These are phyloP conservation scores for Mongoloraphidia duomilia DNA, from an alignment of 2,888 invertebrate genomes.

Conservation along the genomic window DNA sequence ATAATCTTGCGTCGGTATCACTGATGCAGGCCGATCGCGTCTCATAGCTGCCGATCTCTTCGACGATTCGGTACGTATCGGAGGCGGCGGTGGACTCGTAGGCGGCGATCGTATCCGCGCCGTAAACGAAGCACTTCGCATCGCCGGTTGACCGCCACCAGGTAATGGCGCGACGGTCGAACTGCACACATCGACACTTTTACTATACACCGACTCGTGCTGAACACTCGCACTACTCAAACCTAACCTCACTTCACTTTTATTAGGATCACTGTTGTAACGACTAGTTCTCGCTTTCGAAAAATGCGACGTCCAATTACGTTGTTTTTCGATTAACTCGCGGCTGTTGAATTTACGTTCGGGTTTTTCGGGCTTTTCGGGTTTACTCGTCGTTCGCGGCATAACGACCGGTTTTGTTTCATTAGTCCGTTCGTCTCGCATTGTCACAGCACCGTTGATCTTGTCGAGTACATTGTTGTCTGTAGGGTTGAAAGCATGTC, in stretches of 20 bases:
- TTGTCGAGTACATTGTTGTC: too few species aligned
- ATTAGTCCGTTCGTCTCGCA: not conserved
- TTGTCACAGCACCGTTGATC: slow-evolving; percentile 7
- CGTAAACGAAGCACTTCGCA: slow-evolving; percentile 43
- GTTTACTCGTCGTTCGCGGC: slow-evolving; percentile 21
- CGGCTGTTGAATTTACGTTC: slow-evolving; percentile 70
- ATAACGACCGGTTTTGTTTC: not conserved
- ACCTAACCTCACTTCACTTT: slow-evolving; percentile 36
- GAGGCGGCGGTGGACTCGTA: slow-evolving; percentile 33
- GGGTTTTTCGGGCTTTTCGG: slow-evolving; percentile 66
- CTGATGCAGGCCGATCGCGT: slow-evolving; percentile 28
- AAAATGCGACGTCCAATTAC: slow-evolving; percentile 86
- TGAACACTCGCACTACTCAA: slow-evolving; percentile 24
- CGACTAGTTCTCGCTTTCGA: slow-evolving; percentile 56
- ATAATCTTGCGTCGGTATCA: slow-evolving; percentile 15
- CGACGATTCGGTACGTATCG: slow-evolving; percentile 27
- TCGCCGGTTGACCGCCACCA: slow-evolving; percentile 21
- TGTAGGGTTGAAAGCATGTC: not conserved
- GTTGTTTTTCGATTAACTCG: slow-evolving; percentile 78
- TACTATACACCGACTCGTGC: not conserved
- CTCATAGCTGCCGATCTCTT: slow-evolving; percentile 23
- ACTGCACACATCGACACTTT: not conserved
- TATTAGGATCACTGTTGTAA: slow-evolving; percentile 49
- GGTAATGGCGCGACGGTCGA: not conserved
- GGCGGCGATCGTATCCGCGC: slow-evolving; percentile 29